Evolutionary conservation across 2,797 vertebrate species (phyloP).

Genomic region (Propithecus deckenii): DNA sequence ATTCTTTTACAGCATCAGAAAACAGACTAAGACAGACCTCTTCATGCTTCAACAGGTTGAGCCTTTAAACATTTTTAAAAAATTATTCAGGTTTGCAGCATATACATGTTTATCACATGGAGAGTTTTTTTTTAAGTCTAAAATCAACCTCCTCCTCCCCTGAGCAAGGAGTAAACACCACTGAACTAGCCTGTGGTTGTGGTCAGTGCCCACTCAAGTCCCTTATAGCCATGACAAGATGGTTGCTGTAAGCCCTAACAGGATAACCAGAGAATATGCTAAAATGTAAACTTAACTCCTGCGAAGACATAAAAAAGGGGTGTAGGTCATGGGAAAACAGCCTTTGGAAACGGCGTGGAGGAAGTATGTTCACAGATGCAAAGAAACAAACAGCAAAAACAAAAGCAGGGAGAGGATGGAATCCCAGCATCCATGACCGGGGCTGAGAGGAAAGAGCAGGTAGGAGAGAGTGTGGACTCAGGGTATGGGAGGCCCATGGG

Average conservation of each 20-base stretch:
- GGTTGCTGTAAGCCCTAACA: not conserved
- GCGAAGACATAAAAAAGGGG: not conserved
- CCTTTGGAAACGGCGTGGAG: not conserved
- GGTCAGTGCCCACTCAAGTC: not conserved
- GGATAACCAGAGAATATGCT: not conserved
- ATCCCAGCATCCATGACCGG: not conserved
- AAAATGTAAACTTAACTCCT: not conserved
- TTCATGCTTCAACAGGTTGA: not conserved
- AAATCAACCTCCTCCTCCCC: not conserved
- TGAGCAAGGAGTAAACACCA: not conserved
- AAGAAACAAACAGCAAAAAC: not conserved
- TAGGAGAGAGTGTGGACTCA: not conserved
- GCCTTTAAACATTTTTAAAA: not conserved
- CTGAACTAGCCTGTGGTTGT: not conserved
- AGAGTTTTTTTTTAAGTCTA: not conserved
- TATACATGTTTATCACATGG: not conserved
- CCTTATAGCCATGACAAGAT: not conserved
- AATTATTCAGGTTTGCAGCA: not conserved
- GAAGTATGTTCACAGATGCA: not conserved
- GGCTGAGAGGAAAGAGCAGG: not conserved
- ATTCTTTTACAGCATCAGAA: not conserved
- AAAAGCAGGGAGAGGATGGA: not conserved
- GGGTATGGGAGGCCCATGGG: fast-evolving
- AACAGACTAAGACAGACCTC: not conserved
- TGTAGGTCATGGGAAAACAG: not conserved